phyloP scores from a whole-genome alignment of 2,888 invertebrate species.

The Tenthredo mesomela region DNA sequence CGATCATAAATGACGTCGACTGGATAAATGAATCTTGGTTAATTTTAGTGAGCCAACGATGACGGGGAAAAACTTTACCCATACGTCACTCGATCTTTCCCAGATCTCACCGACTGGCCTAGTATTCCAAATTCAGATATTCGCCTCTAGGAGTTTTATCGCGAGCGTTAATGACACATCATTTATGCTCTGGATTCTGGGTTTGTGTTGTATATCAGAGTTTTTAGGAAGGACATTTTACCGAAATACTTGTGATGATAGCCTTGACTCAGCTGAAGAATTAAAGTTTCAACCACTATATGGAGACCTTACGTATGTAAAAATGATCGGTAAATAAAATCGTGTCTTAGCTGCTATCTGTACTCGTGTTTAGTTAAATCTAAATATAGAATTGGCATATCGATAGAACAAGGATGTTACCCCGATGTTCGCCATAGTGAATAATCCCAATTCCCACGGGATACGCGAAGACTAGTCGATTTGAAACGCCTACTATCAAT shows the following conservation, averaged over 20 bases:
- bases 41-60: not conserved
- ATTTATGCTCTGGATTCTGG: not conserved
- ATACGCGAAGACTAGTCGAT: not conserved
- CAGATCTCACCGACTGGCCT: not conserved
- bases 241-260: not conserved
- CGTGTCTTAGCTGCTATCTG: not conserved
- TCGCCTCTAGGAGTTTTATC: not conserved
- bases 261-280: not conserved
- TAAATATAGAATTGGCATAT: not conserved
- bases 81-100: not conserved
- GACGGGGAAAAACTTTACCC: not conserved
- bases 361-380: not conserved
- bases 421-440: constrained; percentile 3
- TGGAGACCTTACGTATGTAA: not conserved
- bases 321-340: not conserved
- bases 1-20: not conserved
- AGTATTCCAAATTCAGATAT: constrained; percentile 6
- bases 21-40: constrained; percentile 4
- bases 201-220: not conserved
- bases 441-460: constrained; percentile 49
- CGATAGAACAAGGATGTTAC: constrained; percentile 1
- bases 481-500: constrained; percentile 41
- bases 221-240: too few relatives aligned
- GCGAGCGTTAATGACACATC: not conserved
- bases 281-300: not conserved